phyloP scores from a whole-genome alignment of 2,113 vertebrate species.

The Grus americana region DNA sequence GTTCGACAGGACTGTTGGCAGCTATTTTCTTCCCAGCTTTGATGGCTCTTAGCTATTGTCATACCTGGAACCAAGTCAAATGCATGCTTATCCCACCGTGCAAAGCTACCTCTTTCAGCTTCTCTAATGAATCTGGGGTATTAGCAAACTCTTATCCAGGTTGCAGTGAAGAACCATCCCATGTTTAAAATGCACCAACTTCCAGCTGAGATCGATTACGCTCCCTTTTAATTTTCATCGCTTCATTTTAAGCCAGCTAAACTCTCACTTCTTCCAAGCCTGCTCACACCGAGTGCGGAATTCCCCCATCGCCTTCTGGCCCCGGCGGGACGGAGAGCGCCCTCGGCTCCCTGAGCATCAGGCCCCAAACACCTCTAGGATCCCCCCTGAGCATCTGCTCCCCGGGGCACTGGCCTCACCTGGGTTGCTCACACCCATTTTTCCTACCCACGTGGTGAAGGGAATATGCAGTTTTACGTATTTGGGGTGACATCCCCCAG shows the following conservation, averaged over 20 bases:
- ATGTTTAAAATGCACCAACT: background rate
- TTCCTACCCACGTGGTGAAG: background rate
- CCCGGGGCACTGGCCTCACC: background rate
- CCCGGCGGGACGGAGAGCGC: background rate
- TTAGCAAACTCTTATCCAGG: background rate
- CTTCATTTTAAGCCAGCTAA: background rate
- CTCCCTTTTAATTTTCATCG: background rate
- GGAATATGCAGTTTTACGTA: background rate
- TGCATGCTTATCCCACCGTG: background rate
- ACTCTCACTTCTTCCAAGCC: background rate
- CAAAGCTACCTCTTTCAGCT: background rate
- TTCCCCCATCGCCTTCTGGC: background rate
- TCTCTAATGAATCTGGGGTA: background rate
- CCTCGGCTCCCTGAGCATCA: background rate
- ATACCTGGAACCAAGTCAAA: constrained; percentile 47
- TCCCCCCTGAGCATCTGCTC: background rate
- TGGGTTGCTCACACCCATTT: background rate
- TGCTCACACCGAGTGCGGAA: rapidly evolving
- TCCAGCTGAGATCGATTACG: rapidly evolving
- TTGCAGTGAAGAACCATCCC: background rate
- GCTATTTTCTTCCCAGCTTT: background rate
- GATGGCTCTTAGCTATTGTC: background rate
- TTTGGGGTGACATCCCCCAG: background rate
- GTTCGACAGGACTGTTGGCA: background rate
- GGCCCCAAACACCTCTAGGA: background rate